Evolutionary conservation across 1,140 invertebrate species (phyloP).

Genomic region (Drosophila trapezifrons): DNA sequence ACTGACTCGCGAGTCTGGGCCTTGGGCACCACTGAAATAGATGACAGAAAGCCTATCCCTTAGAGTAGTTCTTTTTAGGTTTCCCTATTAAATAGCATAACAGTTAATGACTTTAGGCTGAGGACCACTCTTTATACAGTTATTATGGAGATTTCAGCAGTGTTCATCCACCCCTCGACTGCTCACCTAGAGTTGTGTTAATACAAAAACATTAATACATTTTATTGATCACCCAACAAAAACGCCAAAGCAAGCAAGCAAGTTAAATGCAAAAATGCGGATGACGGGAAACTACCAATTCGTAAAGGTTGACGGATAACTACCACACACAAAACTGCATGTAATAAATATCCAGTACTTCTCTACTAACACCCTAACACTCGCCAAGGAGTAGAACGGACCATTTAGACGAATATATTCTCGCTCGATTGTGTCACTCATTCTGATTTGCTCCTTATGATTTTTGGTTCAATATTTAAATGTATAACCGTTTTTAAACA

Average conservation of each 20-base stretch:
- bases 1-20: too few relatives aligned
- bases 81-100: neutral
- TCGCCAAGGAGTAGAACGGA: slow-evolving; percentile 46
- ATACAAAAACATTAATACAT: slow-evolving; percentile 11
- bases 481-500: slow-evolving; percentile 82
- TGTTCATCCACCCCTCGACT: slow-evolving; percentile 18
- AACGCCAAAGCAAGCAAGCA: slow-evolving; percentile 31
- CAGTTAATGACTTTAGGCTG: too few relatives aligned
- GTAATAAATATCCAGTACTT: slow-evolving; percentile 29
- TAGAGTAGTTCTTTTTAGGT: neutral
- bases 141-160: slow-evolving; percentile 40
- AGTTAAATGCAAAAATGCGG: slow-evolving; percentile 39
- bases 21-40: too few relatives aligned
- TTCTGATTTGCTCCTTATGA: slow-evolving; percentile 61
- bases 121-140: neutral
- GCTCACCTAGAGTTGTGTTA: slow-evolving; percentile 23
- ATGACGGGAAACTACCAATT: slow-evolving; percentile 38
- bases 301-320: slow-evolving; percentile 39
- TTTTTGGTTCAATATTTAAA: slow-evolving; percentile 74
- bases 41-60: neutral
- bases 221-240: slow-evolving; percentile 31
- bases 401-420: slow-evolving; percentile 45
- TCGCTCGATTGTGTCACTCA: slow-evolving; percentile 54
- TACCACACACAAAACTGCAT: slow-evolving; percentile 30
- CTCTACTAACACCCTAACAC: slow-evolving; percentile 42